Evolutionary conservation across 2,113 vertebrate species (phyloP).

Genomic region (Gobiocypris rarus): DNA sequence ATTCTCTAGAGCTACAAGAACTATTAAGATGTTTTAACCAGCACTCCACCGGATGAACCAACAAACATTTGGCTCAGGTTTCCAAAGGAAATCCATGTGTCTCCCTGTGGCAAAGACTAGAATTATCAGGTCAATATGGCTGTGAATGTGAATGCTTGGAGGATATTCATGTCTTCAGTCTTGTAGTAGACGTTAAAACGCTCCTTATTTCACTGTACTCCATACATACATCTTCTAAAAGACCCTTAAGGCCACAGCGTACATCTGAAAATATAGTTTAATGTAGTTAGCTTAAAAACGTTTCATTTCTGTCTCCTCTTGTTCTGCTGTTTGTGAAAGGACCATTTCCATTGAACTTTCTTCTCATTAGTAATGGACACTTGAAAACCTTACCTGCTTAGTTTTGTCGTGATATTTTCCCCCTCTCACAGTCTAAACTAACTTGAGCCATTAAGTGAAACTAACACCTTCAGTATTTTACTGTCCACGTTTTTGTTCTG

Average conservation of each 20-base stretch:
- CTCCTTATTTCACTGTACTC: not conserved
- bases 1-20: no score
- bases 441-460: constrained; percentile 23
- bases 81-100: no score
- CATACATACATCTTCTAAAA: not conserved
- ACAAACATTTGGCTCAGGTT: no score
- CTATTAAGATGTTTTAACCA: no score
- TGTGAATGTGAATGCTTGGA: not conserved
- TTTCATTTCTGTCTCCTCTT: not conserved
- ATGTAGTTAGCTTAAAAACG: not conserved
- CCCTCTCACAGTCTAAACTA: constrained; percentile 5
- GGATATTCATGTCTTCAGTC: not conserved
- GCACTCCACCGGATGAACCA: no score
- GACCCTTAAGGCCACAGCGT: not conserved
- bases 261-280: not conserved
- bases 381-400: not conserved
- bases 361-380: not conserved
- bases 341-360: not conserved
- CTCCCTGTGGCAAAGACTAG: no score
- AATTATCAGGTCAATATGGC: not conserved
- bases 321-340: constrained; percentile 1
- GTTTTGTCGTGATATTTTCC: not conserved
- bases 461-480: constrained; percentile 27
- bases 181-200: not conserved
- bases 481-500: constrained; percentile 12